Conservation (phyloP, 2,888 invertebrate species). For the Cheilosia impressa region DNA sequence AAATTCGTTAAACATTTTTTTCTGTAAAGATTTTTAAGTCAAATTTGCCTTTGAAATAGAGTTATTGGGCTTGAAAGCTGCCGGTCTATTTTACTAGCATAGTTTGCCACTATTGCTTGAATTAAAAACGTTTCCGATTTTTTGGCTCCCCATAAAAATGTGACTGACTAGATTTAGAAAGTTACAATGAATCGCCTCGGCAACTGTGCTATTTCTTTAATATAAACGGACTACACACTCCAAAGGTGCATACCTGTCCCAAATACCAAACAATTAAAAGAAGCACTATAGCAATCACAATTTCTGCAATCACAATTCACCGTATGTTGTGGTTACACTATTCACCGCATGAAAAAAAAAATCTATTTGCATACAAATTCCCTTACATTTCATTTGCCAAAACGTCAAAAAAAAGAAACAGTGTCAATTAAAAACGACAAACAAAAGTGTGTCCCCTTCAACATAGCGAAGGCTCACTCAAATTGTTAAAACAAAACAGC, state of each 20-base stretch:
- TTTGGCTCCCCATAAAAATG: no score
- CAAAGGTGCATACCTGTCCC: neutral
- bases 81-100: no score
- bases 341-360: neutral
- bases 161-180: no score
- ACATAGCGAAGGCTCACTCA: slow-evolving; percentile 4
- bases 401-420: slow-evolving; percentile 11
- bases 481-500: slow-evolving; percentile 7
- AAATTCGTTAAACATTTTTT: no score
- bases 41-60: no score
- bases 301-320: neutral
- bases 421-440: slow-evolving; percentile 38
- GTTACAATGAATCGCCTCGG: no score
- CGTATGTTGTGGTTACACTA: neutral
- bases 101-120: no score
- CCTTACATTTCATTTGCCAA: slow-evolving; percentile 26
- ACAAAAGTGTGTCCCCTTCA: slow-evolving; percentile 6
- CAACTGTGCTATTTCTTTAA: no score
- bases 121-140: no score
- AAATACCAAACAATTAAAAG: neutral
- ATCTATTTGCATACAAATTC: slow-evolving; percentile 40
- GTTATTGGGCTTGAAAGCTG: no score
- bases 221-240: no score
- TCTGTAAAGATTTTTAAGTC: no score
- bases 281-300: neutral